These are phyloP conservation scores for Lamellibrachia luymesi DNA, from an alignment of 1,140 invertebrate genomes.

Conservation along the genomic window DNA sequence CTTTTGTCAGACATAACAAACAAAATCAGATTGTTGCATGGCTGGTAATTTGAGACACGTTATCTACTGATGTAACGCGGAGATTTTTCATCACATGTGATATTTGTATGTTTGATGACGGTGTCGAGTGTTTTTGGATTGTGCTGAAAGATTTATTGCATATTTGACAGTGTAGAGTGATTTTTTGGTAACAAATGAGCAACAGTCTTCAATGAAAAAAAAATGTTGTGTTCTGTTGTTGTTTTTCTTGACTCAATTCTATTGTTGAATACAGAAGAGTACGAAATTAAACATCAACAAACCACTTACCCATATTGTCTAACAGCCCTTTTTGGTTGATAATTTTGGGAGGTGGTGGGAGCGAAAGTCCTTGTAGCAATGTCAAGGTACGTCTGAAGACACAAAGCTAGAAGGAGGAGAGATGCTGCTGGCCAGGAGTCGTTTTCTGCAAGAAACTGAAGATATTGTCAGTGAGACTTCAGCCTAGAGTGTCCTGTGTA, in stretches of 20 bases:
- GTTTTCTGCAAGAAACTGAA: not conserved
- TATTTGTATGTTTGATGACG: not conserved
- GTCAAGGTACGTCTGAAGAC: not conserved
- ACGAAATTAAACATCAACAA: not conserved
- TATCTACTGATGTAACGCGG: not conserved
- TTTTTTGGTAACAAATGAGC: not conserved
- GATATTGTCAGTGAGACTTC: not conserved
- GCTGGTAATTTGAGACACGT: not conserved
- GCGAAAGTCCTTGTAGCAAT: not conserved
- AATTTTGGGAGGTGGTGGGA: not conserved
- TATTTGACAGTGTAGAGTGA: not conserved
- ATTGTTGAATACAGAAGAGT: not conserved
- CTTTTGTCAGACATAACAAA: not conserved
- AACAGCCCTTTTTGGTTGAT: not conserved
- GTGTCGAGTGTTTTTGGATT: not conserved
- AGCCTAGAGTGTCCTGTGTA: not conserved
- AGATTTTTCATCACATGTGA: not conserved
- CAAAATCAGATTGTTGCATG: not conserved
- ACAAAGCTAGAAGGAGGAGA: not conserved
- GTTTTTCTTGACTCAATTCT: not conserved
- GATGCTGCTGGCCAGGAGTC: not conserved
- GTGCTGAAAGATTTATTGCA: not conserved
- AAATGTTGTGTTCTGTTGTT: not conserved
- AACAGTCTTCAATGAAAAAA: not conserved
- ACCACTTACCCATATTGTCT: not conserved